phyloP scores from a whole-genome alignment of 2,888 invertebrate species.

The Tholera decimalis region DNA sequence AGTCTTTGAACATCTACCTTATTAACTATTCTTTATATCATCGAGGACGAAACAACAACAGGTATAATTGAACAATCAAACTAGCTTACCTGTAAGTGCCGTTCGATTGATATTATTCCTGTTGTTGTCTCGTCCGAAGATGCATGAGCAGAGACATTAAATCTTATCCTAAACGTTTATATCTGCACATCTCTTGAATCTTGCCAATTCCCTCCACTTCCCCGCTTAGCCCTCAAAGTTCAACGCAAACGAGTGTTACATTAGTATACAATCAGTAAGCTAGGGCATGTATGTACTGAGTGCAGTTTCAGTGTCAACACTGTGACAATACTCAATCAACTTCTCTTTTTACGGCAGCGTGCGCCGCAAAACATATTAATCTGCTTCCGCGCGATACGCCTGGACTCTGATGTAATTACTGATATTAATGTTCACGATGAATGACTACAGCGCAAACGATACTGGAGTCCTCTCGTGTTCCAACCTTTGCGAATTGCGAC shows the following conservation, averaged over 20 bases:
- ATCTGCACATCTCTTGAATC: neutral
- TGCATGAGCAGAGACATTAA: neutral
- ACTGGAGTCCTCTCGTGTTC: neutral
- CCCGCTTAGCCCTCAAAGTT: neutral
- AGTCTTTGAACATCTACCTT: no score
- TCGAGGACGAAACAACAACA: no score
- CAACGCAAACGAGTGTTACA: neutral
- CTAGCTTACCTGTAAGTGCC: no score
- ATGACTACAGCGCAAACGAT: slow-evolving; percentile 1
- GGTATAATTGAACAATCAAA: no score
- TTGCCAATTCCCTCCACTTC: neutral
- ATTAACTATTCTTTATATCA: no score
- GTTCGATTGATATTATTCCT: no score
- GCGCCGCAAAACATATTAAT: slow-evolving; percentile 33
- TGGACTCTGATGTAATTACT: slow-evolving; percentile 14
- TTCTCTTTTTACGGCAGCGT: slow-evolving; percentile 56
- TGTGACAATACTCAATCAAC: slow-evolving; percentile 59
- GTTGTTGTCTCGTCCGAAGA: no score
- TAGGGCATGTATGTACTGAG: neutral
- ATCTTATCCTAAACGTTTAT: neutral
- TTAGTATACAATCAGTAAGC: neutral
- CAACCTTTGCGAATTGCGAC: neutral
- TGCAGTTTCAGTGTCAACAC: slow-evolving; percentile 2
- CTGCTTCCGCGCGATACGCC: slow-evolving; percentile 4
- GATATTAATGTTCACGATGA: slow-evolving; percentile 20